phyloP scores from a whole-genome alignment of 2,888 invertebrate species.

The Eristalis tenax region DNA sequence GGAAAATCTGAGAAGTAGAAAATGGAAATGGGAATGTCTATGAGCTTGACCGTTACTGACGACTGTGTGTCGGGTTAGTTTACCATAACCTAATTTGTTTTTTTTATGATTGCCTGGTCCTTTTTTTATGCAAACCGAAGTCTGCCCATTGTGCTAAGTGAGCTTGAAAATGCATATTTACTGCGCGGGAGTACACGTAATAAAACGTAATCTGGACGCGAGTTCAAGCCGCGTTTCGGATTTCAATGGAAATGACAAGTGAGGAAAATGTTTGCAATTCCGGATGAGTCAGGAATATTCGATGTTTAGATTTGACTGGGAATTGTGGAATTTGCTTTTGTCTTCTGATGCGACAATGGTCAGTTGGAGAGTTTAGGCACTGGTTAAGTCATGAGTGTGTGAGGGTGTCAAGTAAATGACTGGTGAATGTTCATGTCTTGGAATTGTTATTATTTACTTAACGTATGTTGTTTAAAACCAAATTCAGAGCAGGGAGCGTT shows the following conservation, averaged over 20 bases:
- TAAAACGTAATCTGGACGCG: neutral
- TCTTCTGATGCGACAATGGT: too few relatives aligned
- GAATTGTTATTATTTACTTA: too few relatives aligned
- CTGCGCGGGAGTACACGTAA: constrained; percentile 21
- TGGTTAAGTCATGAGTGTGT: too few relatives aligned
- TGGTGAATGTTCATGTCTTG: too few relatives aligned
- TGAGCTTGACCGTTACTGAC: constrained; percentile 16
- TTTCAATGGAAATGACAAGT: constrained; percentile 25
- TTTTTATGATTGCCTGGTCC: neutral
- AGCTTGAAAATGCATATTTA: constrained; percentile 7
- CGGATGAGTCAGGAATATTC: constrained; percentile 38
- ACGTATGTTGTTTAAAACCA: too few relatives aligned
- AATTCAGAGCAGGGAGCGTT: too few relatives aligned
- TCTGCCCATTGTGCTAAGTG: neutral
- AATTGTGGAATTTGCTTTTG: too few relatives aligned
- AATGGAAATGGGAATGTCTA: neutral
- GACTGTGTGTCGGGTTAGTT: constrained; percentile 29
- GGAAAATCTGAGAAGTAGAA: neutral
- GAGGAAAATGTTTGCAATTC: neutral
- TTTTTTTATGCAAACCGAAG: neutral
- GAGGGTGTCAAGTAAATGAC: too few relatives aligned
- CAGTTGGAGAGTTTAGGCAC: too few relatives aligned
- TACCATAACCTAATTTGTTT: constrained; percentile 16
- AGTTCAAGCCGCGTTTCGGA: constrained; percentile 9
- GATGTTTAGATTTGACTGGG: neutral